Evolutionary conservation across 2,797 vertebrate genomes (phyloP).

Genomic region (Hippoglossus hippoglossus): DNA sequence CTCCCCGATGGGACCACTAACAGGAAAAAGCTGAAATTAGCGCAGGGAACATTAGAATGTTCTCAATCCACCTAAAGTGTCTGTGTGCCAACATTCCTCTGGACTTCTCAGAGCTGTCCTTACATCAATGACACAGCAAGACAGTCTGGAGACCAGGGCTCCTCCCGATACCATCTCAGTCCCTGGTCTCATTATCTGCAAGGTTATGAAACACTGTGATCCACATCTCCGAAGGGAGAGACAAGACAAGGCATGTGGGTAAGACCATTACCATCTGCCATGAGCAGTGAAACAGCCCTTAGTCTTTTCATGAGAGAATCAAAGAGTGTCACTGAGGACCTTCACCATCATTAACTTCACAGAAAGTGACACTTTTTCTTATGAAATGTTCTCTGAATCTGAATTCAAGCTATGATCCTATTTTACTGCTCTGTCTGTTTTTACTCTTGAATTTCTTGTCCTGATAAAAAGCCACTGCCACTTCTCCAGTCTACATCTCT

Average conservation of each 20-base stretch:
- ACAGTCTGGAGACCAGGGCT: constrained; percentile 42
- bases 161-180: constrained; percentile 58
- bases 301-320: constrained; percentile 27
- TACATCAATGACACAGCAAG: constrained; percentile 31
- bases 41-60: constrained; percentile 61
- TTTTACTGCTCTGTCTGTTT: constrained; percentile 33
- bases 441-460: constrained; percentile 13
- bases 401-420: constrained; percentile 25
- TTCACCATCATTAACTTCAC: constrained; percentile 31
- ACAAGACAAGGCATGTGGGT: constrained; percentile 38
- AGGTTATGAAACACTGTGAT: constrained; percentile 63
- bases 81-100: constrained; percentile 49
- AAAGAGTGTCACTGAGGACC: constrained; percentile 26
- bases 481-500: constrained; percentile 29
- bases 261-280: constrained; percentile 56
- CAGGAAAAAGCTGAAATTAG: constrained; percentile 74
- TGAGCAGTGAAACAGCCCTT: constrained; percentile 29
- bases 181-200: constrained; percentile 62
- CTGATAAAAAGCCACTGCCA: constrained; percentile 22
- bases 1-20: constrained; percentile 61
- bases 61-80: constrained; percentile 56
- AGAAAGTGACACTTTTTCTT: constrained; percentile 18
- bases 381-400: constrained; percentile 7
- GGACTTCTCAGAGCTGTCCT: constrained; percentile 28
- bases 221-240: constrained; percentile 52